phyloP scores from a whole-genome alignment of 1,140 invertebrate species.

The Ctenoplectra terminalis region DNA sequence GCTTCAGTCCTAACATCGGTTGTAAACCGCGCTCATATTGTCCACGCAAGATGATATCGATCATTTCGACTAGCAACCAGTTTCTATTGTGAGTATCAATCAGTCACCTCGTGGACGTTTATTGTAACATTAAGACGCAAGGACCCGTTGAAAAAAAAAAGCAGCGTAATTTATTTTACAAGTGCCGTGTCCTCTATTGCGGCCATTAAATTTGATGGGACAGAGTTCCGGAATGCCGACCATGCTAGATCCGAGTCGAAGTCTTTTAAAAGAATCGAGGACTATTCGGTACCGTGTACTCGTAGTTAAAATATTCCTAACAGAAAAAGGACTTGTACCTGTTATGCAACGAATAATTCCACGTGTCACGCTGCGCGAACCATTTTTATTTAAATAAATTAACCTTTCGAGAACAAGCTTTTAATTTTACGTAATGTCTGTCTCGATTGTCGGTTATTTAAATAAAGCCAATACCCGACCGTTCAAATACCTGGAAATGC shows the following conservation, averaged over 20 bases:
- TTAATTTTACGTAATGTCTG: background rate
- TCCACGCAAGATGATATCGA: slow-evolving; percentile 58
- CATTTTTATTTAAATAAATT: background rate
- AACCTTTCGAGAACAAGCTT: background rate
- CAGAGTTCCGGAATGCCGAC: slow-evolving; percentile 56
- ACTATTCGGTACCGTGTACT: background rate
- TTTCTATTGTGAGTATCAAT: slow-evolving; percentile 59
- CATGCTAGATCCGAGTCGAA: slow-evolving; percentile 45
- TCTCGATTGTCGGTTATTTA: background rate
- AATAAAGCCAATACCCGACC: background rate
- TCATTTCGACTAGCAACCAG: slow-evolving; percentile 52
- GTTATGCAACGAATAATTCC: slow-evolving; percentile 9
- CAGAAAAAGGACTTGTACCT: background rate
- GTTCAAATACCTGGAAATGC: background rate
- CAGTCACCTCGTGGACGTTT: slow-evolving; percentile 59
- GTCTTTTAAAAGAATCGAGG: background rate
- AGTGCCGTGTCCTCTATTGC: slow-evolving; percentile 55
- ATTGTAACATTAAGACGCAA: slow-evolving; percentile 49
- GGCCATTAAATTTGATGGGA: slow-evolving; percentile 63
- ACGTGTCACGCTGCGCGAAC: background rate
- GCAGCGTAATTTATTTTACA: slow-evolving; percentile 66
- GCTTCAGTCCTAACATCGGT: slow-evolving; percentile 5
- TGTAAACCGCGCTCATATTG: slow-evolving; percentile 42
- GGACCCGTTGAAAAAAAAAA: slow-evolving; percentile 13
- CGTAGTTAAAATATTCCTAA: background rate